These are phyloP conservation scores for Melieria omissa DNA, from an alignment of 2,888 invertebrate species.

Conservation along the genomic window DNA sequence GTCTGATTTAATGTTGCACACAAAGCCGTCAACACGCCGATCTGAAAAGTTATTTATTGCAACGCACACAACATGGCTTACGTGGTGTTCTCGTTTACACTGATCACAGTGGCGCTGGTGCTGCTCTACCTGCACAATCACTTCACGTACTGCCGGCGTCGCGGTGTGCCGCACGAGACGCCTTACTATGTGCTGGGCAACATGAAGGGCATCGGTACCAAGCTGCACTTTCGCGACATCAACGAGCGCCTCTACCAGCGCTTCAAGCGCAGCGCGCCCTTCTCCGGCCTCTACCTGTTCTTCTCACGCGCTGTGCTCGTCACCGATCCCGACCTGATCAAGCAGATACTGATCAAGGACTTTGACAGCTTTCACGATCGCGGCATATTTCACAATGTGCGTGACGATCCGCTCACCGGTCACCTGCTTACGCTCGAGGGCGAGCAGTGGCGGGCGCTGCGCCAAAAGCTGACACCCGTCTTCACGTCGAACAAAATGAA, in stretches of 20 bases:
- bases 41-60: too few species aligned
- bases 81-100: neutral
- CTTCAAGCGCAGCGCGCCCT: conserved; percentile 48
- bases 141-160: conserved; percentile 48
- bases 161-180: conserved; percentile 47
- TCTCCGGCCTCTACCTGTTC: conserved; percentile 51
- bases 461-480: conserved; percentile 66
- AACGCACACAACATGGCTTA: neutral
- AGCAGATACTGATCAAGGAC: conserved; percentile 52
- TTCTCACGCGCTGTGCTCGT: conserved; percentile 41
- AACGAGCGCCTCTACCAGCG: conserved; percentile 28
- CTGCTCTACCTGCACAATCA: conserved; percentile 2
- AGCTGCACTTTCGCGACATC: conserved; percentile 47
- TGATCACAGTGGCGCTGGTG: neutral
- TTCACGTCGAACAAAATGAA: conserved; percentile 69
- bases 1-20: too few species aligned
- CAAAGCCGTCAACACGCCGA: too few species aligned
- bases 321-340: conserved; percentile 52
- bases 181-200: conserved; percentile 50
- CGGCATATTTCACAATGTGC: conserved; percentile 57
- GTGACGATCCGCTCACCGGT: conserved; percentile 60
- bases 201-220: conserved; percentile 47
- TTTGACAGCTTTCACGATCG: conserved; percentile 60
- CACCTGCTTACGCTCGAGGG: conserved; percentile 62
- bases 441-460: conserved; percentile 66